Conservation (phyloP, 2,113 vertebrate species). For the Brachyhypopomus gauderio region DNA sequence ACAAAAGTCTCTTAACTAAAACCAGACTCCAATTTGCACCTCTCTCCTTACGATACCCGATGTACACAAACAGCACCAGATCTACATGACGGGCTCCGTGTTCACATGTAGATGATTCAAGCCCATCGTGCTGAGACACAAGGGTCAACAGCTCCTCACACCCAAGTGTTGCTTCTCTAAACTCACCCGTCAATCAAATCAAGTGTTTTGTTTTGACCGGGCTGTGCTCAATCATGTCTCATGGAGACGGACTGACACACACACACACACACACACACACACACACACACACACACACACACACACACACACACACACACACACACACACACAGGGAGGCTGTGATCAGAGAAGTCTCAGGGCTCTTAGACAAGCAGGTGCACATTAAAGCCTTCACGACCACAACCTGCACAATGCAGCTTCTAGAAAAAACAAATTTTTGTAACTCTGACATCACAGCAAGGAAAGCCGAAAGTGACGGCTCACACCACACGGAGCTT, state of each 20-base stretch:
- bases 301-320: not conserved
- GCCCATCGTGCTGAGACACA: not conserved
- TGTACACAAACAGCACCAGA: not conserved
- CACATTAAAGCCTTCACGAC: not conserved
- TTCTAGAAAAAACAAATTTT: not conserved
- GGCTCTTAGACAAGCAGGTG: not conserved
- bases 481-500: not conserved
- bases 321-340: constrained; percentile 18
- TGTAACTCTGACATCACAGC: not conserved
- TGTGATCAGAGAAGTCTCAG: not conserved
- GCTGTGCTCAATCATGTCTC: not conserved
- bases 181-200: constrained; percentile 19
- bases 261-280: constrained; percentile 32
- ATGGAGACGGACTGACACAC: not conserved
- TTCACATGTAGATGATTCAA: not conserved
- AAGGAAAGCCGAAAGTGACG: not conserved
- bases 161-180: constrained; percentile 31
- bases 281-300: constrained; percentile 25
- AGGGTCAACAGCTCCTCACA: constrained; percentile 16
- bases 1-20: not conserved
- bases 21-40: not conserved
- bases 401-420: constrained; percentile 3
- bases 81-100: not conserved
- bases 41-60: not conserved
- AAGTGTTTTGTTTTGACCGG: constrained; percentile 8